Base-by-base conservation (phyloP, 2,888 invertebrate species). In the Hofmannophila pseudospretella region DNA sequence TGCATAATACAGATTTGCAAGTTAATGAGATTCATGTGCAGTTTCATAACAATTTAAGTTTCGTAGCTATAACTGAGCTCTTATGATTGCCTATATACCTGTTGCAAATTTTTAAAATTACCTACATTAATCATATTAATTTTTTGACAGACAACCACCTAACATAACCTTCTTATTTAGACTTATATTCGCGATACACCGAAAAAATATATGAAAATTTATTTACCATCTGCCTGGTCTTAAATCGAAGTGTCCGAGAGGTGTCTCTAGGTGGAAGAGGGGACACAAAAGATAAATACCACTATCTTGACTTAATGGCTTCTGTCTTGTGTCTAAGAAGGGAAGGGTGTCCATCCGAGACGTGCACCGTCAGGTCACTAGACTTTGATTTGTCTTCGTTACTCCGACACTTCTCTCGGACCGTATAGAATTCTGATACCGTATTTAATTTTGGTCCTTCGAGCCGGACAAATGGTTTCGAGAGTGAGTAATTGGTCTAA, bases 301-400 rank as follows among this genome's bases (percentile, higher is more conserved):
- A 68, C 71, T 70, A 75, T 78, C 73, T 74, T 62, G 65, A 67
- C 68, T 74, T 78, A 82, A 81, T 81, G 72, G 78, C 61, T 74
- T 69, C 70, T 67, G 78, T 74, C 79, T 60, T 61, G 44, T 49
- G 57, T 68, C 62, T 68, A 56, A 54, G 67, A 64, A 65, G 75
- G 75, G 67, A 64, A 65, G 75, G 75, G 76, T 63, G 77, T 75
- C 72, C 71, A 64, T 69, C 69, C 58, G 58, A 52, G 49, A 45
- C 54, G 34, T 50, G 62, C 30, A 51, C 63, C 59, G 66, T 59
- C 75, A 67, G 74, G 73, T 73, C 79, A 71, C 54, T 54, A 51
- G 51, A 58, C 68, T 67, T 80, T 81, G 79, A 85, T 84, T 84
- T 84, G 84, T 84, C 84, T 84, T 84, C 84, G 82, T 85, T 82